Evolutionary conservation across 1,140 invertebrate species (phyloP), one percentile per base, ranked within the genome.

Genomic region (Drosophila repletoides): DNA sequence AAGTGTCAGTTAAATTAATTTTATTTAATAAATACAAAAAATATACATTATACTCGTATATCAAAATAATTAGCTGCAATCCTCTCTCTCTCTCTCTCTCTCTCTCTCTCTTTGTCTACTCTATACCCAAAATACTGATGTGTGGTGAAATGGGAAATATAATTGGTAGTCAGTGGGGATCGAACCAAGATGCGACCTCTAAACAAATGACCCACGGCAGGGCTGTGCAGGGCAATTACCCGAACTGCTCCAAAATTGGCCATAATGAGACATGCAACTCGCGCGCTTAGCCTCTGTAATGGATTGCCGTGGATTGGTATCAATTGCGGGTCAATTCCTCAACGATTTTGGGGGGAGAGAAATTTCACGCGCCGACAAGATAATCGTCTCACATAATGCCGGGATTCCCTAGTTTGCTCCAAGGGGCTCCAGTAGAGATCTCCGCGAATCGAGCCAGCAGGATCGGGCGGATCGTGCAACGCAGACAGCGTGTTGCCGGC

Each of bases 221-320:
- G 19, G 21, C 15, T 21, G 7, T 34, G 19, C 34, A 29, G 28
- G 28, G 60, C 75, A 86, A 86, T 86, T 86, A 76, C 80, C 59
- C 61, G 79, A 64, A 64, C 58, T 60, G 80, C 75, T 80, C 75
- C 61, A 63, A 87, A 89, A 89, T 89, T 88, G 77, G 80, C 81
- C 87, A 89, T 89, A 89, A 89, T 89, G 81, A 88, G 87, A 87
- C 87, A 89, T 88, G 81, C 88, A 89, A 77, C 81, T 74, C 73
- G 79, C 76, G 77, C 76, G 80, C 80, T 88, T 88, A 87, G 86
- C 80, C 74, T 43, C 76, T 73, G 77, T 89, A 89, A 89, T 89
- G 76, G 86, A 89, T 88, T 89, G 87, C 77, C 83, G 43, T 70
- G 75, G 76, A 87, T 87, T 83, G 87, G 77, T 80, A 88, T 88